phyloP scores from a whole-genome alignment of 2,113 vertebrate species.

The Camelus dromedarius region DNA sequence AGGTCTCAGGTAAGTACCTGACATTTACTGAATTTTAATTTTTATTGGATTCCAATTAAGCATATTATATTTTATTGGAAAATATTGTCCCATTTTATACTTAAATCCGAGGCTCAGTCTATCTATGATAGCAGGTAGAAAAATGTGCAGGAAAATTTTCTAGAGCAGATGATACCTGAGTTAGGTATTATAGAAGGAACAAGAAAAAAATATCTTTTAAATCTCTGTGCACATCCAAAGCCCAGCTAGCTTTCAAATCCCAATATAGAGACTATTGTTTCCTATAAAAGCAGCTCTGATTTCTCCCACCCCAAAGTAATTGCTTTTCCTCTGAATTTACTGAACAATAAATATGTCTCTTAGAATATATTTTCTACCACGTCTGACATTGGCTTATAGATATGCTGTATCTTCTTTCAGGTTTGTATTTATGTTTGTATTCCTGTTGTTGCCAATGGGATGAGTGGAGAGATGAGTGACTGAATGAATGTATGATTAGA shows the following conservation, averaged over 20 bases:
- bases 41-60: not conserved
- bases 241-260: not conserved
- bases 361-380: not conserved
- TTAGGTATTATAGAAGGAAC: not conserved
- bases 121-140: not conserved
- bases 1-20: not conserved
- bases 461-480: not conserved
- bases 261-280: not conserved
- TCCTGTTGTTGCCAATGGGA: not conserved
- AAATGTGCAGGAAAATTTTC: not conserved
- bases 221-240: not conserved
- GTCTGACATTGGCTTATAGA: not conserved
- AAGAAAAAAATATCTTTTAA: not conserved
- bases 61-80: not conserved
- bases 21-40: not conserved
- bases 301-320: not conserved
- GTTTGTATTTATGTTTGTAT: not conserved
- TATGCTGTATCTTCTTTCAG: not conserved
- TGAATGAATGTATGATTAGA: not conserved
- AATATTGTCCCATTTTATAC: not conserved
- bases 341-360: not conserved
- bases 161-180: not conserved
- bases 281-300: not conserved
- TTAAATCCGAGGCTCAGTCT: not conserved
- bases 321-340: not conserved